Evolutionary conservation across 2,797 vertebrate species (phyloP).

Genomic region (Lateolabrax maculatus): DNA sequence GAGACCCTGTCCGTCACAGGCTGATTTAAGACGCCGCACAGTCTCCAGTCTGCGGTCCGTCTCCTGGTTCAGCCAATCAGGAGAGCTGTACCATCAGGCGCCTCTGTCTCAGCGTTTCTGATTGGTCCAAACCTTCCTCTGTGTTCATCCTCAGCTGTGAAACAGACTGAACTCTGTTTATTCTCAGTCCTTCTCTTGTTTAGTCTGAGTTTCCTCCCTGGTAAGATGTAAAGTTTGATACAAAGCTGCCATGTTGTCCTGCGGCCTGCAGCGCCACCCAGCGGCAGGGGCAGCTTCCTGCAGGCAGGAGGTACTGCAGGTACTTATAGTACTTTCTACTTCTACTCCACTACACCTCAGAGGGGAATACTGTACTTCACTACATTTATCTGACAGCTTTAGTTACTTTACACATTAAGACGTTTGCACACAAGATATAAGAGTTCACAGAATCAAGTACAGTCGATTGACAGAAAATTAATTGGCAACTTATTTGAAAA

Average conservation of each 20-base stretch:
- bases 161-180: too few relatives aligned
- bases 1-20: not conserved
- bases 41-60: not conserved
- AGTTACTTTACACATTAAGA: too few relatives aligned
- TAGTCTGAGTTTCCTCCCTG: too few relatives aligned
- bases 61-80: slow-evolving; percentile 41
- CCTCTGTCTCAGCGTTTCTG: not conserved
- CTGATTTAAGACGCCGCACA: not conserved
- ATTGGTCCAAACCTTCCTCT: slow-evolving; percentile 27
- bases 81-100: fast-evolving
- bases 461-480: too few relatives aligned
- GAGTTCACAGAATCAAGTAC: too few relatives aligned
- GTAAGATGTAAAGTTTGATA: not conserved
- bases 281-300: not conserved
- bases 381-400: too few relatives aligned
- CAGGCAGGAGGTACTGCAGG: not conserved
- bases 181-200: too few relatives aligned
- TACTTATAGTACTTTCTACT: not conserved
- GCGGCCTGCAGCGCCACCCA: slow-evolving; percentile 5
- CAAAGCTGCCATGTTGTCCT: not conserved
- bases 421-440: too few relatives aligned
- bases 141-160: slow-evolving; percentile 8
- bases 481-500: too few relatives aligned
- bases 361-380: not conserved
- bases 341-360: not conserved